Conservation (phyloP, 2,888 invertebrate species). For the Pristionchus maxplancki region DNA sequence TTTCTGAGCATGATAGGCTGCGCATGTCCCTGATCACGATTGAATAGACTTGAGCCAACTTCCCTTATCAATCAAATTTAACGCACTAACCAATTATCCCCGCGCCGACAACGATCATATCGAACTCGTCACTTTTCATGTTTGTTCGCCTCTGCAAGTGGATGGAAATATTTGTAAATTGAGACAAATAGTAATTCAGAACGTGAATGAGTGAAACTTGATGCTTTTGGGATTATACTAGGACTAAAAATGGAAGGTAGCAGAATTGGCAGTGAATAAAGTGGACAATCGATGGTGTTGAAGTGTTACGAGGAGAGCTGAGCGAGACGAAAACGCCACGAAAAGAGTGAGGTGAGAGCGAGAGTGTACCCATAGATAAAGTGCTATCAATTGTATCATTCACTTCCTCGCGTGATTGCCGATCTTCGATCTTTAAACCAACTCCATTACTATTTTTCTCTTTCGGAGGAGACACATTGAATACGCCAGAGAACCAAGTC, state of each 20-base stretch:
- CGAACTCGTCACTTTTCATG: not conserved
- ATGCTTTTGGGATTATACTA: too few species aligned
- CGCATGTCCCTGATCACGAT: slow-evolving; percentile 70
- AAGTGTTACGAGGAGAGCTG: not conserved
- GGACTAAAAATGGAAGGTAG: not conserved
- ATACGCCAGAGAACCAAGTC: not conserved
- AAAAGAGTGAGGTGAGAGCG: not conserved
- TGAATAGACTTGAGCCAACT: slow-evolving; percentile 33
- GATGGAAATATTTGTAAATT: not conserved
- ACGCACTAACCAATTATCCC: slow-evolving; percentile 28
- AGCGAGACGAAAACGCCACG: not conserved
- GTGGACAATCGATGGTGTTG: not conserved
- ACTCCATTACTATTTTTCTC: not conserved
- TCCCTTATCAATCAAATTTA: not conserved
- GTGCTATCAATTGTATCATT: slow-evolving; percentile 13
- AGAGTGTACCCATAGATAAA: slow-evolving; percentile 23
- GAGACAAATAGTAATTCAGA: too few species aligned
- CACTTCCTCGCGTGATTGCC: not conserved
- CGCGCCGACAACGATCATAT: slow-evolving; percentile 44
- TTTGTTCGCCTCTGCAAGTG: not conserved
- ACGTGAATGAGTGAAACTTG: too few species aligned
- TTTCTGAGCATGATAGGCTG: slow-evolving; percentile 73
- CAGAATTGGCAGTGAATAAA: not conserved
- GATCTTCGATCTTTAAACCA: not conserved
- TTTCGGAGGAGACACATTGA: not conserved